Conservation (phyloP, 2,888 invertebrate genomes). For the Zelleria hepariella region DNA sequence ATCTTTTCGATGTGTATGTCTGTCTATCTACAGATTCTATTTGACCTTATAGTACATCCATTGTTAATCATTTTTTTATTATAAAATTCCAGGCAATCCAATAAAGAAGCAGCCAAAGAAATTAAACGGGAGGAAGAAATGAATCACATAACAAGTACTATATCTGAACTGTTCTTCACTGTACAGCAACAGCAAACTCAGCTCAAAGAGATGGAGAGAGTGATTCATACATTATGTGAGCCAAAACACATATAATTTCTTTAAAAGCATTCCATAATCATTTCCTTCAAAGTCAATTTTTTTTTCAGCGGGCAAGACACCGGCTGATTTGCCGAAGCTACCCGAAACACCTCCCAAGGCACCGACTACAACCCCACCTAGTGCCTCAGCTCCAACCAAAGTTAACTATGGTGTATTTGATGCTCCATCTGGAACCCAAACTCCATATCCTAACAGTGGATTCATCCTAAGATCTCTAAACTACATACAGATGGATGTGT, state of each 20-base stretch:
- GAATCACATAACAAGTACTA: slow-evolving; percentile 73
- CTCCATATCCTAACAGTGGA: slow-evolving; percentile 60
- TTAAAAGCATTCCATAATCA: neutral
- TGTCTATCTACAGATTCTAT: too few relatives aligned
- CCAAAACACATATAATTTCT: neutral
- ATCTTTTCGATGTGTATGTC: too few relatives aligned
- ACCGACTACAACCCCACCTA: neutral
- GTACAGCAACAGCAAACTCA: slow-evolving; percentile 84
- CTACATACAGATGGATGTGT: slow-evolving; percentile 65
- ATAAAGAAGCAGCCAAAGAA: slow-evolving; percentile 88
- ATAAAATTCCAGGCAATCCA: slow-evolving; percentile 72
- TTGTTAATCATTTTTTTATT: too few relatives aligned
- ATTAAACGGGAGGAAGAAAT: slow-evolving; percentile 76
- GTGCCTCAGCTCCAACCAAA: neutral
- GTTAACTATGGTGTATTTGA: neutral
- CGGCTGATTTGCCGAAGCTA: neutral
- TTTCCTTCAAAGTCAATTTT: neutral
- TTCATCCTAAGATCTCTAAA: slow-evolving; percentile 59
- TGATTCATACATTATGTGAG: slow-evolving; percentile 44
- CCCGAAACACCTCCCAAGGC: slow-evolving; percentile 11
- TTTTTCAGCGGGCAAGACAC: neutral
- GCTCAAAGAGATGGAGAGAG: slow-evolving; percentile 80
- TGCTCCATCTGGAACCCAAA: slow-evolving; percentile 20
- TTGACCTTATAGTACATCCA: too few relatives aligned
- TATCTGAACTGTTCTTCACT: slow-evolving; percentile 80